A percentile compares a stretch with the other conserved stretches of the same genome.
phyloP scores from a whole-genome alignment of 2,113 vertebrate genomes.

The Neolamprologus ventralis region DNA sequence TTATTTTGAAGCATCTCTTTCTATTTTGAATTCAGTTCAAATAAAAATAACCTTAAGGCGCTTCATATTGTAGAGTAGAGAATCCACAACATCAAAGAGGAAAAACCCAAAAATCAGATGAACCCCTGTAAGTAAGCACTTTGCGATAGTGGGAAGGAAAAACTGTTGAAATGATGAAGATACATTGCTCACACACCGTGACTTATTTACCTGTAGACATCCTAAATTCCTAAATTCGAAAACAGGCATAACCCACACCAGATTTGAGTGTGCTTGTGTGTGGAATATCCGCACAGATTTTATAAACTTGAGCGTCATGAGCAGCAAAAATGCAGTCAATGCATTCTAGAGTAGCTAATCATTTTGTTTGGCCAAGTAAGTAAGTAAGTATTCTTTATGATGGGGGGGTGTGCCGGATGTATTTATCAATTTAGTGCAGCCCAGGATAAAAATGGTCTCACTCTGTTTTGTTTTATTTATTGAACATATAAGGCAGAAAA shows the following conservation, averaged over 20 bases:
- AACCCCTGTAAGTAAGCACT: neutral
- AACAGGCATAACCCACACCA: no score
- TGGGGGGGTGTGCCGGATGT: neutral
- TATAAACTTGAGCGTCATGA: neutral
- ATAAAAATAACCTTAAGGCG: neutral
- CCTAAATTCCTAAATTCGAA: neutral
- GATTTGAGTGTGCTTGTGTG: neutral
- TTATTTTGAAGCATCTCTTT: neutral
- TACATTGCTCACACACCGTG: neutral
- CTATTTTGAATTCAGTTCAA: neutral
- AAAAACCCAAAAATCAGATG: neutral
- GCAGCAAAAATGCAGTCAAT: neutral
- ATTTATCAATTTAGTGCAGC: neutral
- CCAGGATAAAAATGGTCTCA: neutral
- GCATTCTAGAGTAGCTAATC: slow-evolving; percentile 11
- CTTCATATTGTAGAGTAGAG: neutral
- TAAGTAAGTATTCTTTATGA: neutral
- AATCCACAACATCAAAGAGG: neutral
- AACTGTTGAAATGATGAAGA: neutral
- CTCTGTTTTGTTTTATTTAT: slow-evolving; percentile 4
- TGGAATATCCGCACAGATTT: neutral
- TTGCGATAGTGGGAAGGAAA: neutral
- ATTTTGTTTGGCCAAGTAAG: slow-evolving; percentile 1
- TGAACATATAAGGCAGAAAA: neutral
- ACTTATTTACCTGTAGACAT: neutral